Base-by-base conservation (phyloP, 2,888 invertebrate genomes). In the Arge pagana region DNA sequence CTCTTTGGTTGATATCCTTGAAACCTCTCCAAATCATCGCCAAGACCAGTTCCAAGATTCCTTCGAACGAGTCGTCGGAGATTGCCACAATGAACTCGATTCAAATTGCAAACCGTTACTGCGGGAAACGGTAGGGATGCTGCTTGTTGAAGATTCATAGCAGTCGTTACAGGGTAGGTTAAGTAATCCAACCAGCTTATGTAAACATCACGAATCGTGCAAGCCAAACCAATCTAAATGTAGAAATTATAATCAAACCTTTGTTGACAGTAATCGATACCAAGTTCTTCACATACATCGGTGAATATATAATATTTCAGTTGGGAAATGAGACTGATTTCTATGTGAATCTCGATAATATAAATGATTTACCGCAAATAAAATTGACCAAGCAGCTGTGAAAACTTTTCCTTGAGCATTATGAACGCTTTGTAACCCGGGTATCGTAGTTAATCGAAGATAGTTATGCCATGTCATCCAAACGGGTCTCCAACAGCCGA, bases 101-200 rank as follows among this genome's bases (percentile, higher is more conserved):
- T 57, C 35, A 59, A 33, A 42, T 56, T 59, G 31, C 57, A 57
- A 7, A 59, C 57, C 4, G 55, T 59, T 4, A 59, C 52, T 2
- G 55, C 51, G 4, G 56, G 56, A 30, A 57, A 57, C 19, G 42
- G 37, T 16, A 57, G 23, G 10, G 57, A 39, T 21, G 50, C 48
- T 7, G 45, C 54, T 19, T 56, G 54, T 21, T 40, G 31, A 28
- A 56, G 35, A 10, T 54, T 56, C 40, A 58, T 56, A 15, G 56
- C 43, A 7, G 56, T 58, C 23, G 50, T 42, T 23, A 58, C 58
- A 23, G 58, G 58, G 33, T 58, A 58, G 15, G 49, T 26, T 6
- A 58, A 41, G 23, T 58, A 58, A 35, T 58, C 54, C 24, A 40
- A 19, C 26, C 52, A 52, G 10, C 48, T 48, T 13, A 52, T 45